These are phyloP conservation scores for Vollenhovia emeryi DNA, from an alignment of 1,140 invertebrate species.

Conservation along the genomic window DNA sequence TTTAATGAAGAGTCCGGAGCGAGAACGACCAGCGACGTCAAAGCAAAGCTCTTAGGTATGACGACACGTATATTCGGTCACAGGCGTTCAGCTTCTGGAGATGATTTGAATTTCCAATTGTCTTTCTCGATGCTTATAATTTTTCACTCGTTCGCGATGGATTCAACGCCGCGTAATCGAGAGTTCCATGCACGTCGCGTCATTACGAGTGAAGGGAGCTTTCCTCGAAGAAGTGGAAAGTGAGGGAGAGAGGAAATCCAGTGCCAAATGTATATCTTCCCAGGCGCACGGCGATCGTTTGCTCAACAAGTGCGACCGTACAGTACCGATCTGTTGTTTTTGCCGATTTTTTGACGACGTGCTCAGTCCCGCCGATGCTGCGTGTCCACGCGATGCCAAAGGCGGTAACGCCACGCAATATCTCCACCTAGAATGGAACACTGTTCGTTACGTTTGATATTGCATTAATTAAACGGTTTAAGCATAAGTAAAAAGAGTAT, in stretches of 20 bases:
- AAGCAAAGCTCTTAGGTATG: constrained; percentile 24
- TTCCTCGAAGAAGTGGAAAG: background rate
- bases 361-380: constrained; percentile 42
- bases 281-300: constrained; percentile 73
- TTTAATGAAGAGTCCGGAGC: background rate
- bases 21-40: constrained; percentile 17
- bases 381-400: constrained; percentile 31
- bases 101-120: background rate
- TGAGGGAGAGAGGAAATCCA: constrained; percentile 57
- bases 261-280: constrained; percentile 76
- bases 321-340: constrained; percentile 59
- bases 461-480: constrained; percentile 7
- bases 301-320: constrained; percentile 77
- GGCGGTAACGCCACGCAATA: background rate
- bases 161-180: constrained; percentile 16
- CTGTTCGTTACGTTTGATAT: constrained; percentile 23
- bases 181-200: constrained; percentile 20
- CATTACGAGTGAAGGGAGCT: constrained; percentile 1
- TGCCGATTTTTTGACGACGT: constrained; percentile 42
- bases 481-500: background rate
- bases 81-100: background rate
- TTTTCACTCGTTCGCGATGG: background rate
- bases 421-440: background rate
- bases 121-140: background rate
- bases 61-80: background rate